Conservation (phyloP, 2,113 vertebrate species). For the Embiotoca jacksoni region DNA sequence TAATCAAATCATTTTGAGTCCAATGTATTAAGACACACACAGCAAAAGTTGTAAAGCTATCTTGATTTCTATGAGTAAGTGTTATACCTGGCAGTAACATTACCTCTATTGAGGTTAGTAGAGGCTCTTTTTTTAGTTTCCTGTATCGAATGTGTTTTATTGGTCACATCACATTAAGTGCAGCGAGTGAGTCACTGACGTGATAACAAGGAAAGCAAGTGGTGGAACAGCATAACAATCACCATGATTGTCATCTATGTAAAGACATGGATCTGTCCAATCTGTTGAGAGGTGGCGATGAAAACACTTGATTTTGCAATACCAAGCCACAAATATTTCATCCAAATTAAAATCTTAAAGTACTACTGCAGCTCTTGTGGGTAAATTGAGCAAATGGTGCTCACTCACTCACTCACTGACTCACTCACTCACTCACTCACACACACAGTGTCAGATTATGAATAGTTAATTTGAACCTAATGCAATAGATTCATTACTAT, state of each 20-base stretch:
- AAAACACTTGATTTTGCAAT: constrained; percentile 53
- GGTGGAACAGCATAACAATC: constrained; percentile 26
- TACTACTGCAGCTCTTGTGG: constrained; percentile 35
- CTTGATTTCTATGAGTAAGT: background rate
- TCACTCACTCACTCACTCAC: constrained; percentile 4
- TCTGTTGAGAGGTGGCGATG: constrained; percentile 22
- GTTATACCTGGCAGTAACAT: background rate
- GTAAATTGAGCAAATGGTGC: constrained; percentile 13
- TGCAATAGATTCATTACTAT: background rate
- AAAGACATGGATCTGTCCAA: constrained; percentile 16
- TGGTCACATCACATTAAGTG: background rate
- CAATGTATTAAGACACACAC: background rate
- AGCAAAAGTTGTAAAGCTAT: background rate
- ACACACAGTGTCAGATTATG: background rate
- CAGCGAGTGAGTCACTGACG: constrained; percentile 16
- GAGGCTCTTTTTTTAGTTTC: background rate
- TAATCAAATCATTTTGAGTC: background rate
- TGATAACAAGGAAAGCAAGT: background rate
- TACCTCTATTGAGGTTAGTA: background rate
- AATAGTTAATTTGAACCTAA: background rate
- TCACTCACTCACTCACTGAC: no score
- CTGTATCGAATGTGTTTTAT: background rate
- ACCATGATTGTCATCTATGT: constrained; percentile 38
- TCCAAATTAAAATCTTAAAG: constrained; percentile 52
- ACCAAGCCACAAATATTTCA: constrained; percentile 54